These are phyloP conservation scores for Orientallactaga sibirica DNA, from an alignment of 2,797 vertebrate species.

Conservation along the genomic window DNA sequence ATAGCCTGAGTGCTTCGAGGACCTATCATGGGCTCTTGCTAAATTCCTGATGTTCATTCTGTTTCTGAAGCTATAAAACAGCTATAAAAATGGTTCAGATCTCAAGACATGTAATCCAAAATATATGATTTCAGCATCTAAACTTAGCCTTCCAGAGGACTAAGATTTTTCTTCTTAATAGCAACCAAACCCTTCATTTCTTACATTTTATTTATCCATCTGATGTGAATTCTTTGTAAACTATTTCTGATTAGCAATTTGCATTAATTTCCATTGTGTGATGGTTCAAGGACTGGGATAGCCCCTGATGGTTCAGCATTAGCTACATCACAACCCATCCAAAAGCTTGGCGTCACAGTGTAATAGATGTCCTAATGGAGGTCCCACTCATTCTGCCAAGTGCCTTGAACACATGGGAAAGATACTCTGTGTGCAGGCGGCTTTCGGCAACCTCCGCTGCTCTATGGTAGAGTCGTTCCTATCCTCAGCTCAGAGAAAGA, in stretches of 20 bases:
- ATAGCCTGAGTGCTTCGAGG: background rate
- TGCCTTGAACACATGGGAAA: background rate
- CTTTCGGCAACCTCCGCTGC: background rate
- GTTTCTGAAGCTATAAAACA: background rate
- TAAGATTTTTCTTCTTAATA: background rate
- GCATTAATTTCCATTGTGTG: background rate
- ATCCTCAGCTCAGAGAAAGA: background rate
- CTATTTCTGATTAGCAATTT: background rate
- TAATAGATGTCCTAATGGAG: background rate
- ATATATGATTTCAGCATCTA: background rate
- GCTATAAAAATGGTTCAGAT: no score
- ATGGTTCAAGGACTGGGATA: conserved; percentile 13
- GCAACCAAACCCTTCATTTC: background rate
- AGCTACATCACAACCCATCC: background rate
- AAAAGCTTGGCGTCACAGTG: background rate
- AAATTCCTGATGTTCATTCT: background rate
- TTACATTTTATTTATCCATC: background rate
- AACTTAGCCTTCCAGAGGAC: background rate
- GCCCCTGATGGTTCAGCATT: background rate
- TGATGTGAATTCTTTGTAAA: conserved; percentile 16
- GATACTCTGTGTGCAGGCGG: background rate
- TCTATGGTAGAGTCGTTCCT: background rate
- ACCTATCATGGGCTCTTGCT: background rate
- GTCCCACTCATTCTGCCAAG: background rate
- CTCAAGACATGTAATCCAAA: conserved; percentile 24